These are phyloP conservation scores for Zapus hudsonius DNA, from an alignment of 2,113 vertebrate genomes.

Conservation along the genomic window DNA sequence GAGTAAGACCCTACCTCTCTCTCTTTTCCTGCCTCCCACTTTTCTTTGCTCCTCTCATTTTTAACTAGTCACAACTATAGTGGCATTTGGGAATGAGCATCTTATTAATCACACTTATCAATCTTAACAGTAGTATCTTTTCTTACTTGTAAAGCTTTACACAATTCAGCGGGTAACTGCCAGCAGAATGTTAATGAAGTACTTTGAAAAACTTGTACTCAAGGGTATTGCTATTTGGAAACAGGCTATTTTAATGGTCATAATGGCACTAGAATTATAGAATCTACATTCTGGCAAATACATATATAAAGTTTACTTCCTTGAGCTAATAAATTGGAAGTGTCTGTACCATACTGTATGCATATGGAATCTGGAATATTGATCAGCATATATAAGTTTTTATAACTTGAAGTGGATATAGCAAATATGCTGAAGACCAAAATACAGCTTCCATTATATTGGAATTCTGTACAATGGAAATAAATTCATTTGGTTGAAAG, in stretches of 20 bases:
- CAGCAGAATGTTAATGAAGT: constrained; percentile 27
- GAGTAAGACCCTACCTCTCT: no score
- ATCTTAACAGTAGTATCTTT: constrained; percentile 14
- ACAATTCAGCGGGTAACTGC: background rate
- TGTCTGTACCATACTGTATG: background rate
- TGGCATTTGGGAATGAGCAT: constrained; percentile 36
- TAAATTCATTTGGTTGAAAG: constrained; percentile 28
- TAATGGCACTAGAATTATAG: constrained; percentile 50
- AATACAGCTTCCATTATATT: constrained; percentile 10
- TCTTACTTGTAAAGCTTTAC: constrained; percentile 31
- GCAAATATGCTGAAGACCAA: background rate
- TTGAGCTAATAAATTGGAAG: constrained; percentile 39
- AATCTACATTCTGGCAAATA: constrained; percentile 31
- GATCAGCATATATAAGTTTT: constrained; percentile 43
- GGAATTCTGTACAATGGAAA: no score
- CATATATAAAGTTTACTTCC: constrained; percentile 40
- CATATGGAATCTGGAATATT: constrained; percentile 22
- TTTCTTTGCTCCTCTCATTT: no score
- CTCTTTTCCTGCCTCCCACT: background rate
- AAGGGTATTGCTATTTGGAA: constrained; percentile 27
- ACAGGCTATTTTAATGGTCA: constrained; percentile 52
- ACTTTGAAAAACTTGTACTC: constrained; percentile 17
- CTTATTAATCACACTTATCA: background rate
- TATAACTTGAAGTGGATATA: constrained; percentile 32
- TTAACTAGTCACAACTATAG: background rate